phyloP scores from a whole-genome alignment of 2,797 vertebrate genomes.

The Sparidentex hasta region DNA sequence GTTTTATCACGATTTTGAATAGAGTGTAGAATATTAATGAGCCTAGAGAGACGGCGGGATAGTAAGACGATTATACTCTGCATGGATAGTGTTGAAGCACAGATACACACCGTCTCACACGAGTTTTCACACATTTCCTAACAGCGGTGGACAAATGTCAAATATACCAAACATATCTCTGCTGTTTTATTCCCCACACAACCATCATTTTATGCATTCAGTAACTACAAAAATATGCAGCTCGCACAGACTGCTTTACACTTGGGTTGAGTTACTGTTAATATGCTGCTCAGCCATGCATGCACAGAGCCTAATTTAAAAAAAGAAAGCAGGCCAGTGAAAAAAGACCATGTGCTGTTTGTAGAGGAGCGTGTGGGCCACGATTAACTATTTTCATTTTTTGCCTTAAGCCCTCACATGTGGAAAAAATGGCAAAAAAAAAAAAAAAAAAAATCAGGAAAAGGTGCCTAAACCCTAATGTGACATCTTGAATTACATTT shows the following conservation, averaged over 20 bases:
- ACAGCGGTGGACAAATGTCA: not conserved
- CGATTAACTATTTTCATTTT: not conserved
- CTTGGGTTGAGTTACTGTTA: conserved; percentile 27
- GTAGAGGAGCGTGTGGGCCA: not conserved
- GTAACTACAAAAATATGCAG: conserved; percentile 32
- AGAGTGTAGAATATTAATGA: conserved; percentile 37
- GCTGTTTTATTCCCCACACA: not conserved
- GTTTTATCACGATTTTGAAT: conserved; percentile 45
- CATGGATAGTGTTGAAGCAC: conserved; percentile 21
- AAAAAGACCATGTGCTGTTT: conserved; percentile 3
- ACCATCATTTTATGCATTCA: conserved; percentile 2
- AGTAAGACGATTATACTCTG: conserved; percentile 6
- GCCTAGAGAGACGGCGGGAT: conserved; percentile 22
- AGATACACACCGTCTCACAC: conserved; percentile 49
- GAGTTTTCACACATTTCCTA: conserved; percentile 4
- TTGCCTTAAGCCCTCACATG: conserved; percentile 4
- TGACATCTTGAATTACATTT: not conserved
- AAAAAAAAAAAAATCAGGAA: not conserved
- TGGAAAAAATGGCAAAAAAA: not conserved
- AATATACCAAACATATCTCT: not conserved
- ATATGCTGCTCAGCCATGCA: conserved; percentile 32
- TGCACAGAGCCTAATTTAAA: conserved; percentile 30
- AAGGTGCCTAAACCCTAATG: not conserved
- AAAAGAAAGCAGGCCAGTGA: conserved; percentile 13
- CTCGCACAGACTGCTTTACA: conserved; percentile 6